phyloP scores from a whole-genome alignment of 1,140 invertebrate species.

The Tetraneura akinire region DNA sequence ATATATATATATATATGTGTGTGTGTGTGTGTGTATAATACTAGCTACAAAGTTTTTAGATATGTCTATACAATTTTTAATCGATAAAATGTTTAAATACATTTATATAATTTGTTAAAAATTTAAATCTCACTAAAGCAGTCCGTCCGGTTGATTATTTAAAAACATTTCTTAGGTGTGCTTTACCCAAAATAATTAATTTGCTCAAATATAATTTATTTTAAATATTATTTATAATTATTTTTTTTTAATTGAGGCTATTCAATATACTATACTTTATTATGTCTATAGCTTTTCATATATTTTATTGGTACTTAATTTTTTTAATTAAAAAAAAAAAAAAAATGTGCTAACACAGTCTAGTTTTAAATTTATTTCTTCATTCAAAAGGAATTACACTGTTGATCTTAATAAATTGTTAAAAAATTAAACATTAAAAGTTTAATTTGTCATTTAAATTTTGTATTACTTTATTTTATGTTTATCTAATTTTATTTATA shows the following conservation, averaged over 20 bases:
- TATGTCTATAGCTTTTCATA: too few species aligned
- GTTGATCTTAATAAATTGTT: slow-evolving; percentile 39
- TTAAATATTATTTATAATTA: slow-evolving; percentile 40
- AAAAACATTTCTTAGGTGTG: slow-evolving; percentile 24
- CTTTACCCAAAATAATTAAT: slow-evolving; percentile 46
- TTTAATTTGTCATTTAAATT: slow-evolving; percentile 35
- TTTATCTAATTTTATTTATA: neutral
- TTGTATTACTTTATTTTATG: slow-evolving; percentile 18
- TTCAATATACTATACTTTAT: too few species aligned
- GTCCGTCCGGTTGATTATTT: slow-evolving; percentile 32
- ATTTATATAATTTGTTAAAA: slow-evolving; percentile 24
- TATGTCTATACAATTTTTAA: neutral
- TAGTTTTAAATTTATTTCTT: neutral
- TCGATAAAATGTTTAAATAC: neutral
- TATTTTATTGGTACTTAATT: slow-evolving; percentile 32
- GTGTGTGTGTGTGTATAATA: too few species aligned
- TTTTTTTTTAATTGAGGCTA: slow-evolving; percentile 9
- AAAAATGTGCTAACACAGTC: neutral
- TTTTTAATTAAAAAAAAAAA: neutral
- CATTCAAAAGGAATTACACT: neutral
- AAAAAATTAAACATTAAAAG: slow-evolving; percentile 20
- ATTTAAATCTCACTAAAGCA: slow-evolving; percentile 25
- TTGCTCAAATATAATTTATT: slow-evolving; percentile 47
- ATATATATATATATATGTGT: too few species aligned
- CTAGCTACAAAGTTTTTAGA: neutral